Percentiles rank a stretch among this genome's conserved stretches.
These are phyloP conservation scores for Maniola hyperantus DNA, from an alignment of 2,888 invertebrate genomes.

Conservation along the genomic window DNA sequence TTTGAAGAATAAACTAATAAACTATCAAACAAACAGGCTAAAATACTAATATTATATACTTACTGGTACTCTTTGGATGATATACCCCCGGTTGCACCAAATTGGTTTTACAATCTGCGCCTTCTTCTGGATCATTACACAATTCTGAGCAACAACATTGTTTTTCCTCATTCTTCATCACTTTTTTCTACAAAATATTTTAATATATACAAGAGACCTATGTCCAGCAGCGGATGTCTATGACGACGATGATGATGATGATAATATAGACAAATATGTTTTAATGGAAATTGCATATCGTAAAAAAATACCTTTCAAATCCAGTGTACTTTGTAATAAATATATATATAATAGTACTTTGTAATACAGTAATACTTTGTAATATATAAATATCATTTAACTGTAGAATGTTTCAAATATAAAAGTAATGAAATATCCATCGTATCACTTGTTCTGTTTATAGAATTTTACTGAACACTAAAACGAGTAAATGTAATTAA, in stretches of 20 bases:
- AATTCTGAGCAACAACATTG: conserved; percentile 24
- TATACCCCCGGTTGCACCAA: conserved; percentile 62
- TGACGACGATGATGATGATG: no score
- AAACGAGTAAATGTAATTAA: conserved; percentile 26
- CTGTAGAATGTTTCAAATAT: conserved; percentile 41
- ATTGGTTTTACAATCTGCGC: background rate
- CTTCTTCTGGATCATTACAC: conserved; percentile 14
- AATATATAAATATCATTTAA: conserved; percentile 39
- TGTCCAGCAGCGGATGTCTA: no score
- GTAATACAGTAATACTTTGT: background rate
- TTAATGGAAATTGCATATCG: background rate
- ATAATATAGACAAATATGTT: no score
- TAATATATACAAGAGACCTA: background rate
- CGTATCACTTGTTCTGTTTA: conserved; percentile 15
- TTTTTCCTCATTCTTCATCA: conserved; percentile 12
- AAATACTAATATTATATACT: background rate
- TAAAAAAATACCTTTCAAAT: conserved; percentile 37
- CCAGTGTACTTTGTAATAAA: conserved; percentile 13
- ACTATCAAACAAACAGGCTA: no score
- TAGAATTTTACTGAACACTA: conserved; percentile 23
- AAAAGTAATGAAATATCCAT: conserved; percentile 35
- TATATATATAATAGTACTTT: conserved; percentile 24
- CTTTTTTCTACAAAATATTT: conserved; percentile 3
- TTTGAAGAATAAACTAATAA: no score
- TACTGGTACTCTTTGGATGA: conserved; percentile 61